phyloP scores from a whole-genome alignment of 2,888 invertebrate species.

The Leptinotarsa peninsularis region DNA sequence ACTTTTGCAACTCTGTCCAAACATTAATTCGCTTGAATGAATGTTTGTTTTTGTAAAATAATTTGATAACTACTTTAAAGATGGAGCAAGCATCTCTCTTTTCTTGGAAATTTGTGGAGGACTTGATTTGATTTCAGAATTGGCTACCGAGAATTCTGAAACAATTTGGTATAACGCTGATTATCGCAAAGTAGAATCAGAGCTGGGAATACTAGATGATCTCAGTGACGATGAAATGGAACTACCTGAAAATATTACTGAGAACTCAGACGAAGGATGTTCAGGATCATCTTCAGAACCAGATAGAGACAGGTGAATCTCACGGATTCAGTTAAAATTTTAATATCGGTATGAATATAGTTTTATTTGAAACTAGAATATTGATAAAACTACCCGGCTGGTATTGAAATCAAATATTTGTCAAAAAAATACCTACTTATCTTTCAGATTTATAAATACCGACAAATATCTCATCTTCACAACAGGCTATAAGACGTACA shows the following conservation, averaged over 20 bases:
- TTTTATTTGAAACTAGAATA: no score
- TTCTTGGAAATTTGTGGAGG: no score
- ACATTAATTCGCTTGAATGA: no score
- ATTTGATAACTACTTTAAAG: no score
- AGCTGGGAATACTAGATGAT: slow-evolving; percentile 47
- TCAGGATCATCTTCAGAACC: slow-evolving; percentile 52
- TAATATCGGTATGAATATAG: no score
- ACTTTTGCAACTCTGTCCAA: no score
- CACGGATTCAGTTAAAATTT: no score
- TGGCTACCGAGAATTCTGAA: slow-evolving; percentile 33
- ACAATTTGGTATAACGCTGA: slow-evolving; percentile 72
- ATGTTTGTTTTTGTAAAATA: no score
- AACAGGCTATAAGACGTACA: slow-evolving; percentile 84
- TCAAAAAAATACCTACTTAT: background rate
- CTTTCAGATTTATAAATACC: slow-evolving; percentile 43
- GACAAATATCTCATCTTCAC: slow-evolving; percentile 85
- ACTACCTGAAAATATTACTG: slow-evolving; percentile 52
- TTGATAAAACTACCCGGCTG: no score
- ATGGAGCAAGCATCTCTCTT: no score
- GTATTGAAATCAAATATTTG: background rate
- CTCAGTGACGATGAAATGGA: slow-evolving; percentile 54
- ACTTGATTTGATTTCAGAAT: slow-evolving; percentile 25
- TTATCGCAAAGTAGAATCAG: slow-evolving; percentile 70
- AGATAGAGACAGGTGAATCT: slow-evolving; percentile 44
- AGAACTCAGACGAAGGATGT: slow-evolving; percentile 52